phyloP scores from a whole-genome alignment of 2,113 vertebrate species.

The Menidia beryllina region DNA sequence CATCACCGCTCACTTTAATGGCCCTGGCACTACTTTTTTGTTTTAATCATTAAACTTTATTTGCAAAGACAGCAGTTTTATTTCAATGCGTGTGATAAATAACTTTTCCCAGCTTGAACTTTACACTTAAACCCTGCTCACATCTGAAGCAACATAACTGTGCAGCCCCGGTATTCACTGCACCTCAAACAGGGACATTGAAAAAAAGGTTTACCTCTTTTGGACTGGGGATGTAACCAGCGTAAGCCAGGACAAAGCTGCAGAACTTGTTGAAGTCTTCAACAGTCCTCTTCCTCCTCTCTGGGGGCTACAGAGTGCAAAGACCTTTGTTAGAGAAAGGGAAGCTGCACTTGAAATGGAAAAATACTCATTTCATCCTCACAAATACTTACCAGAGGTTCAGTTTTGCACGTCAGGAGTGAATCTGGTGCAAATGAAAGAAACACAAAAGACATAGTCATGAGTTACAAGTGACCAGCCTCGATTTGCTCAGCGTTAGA shows the following conservation, averaged over 20 bases:
- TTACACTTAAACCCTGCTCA: background rate
- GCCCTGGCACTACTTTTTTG: too few relatives aligned
- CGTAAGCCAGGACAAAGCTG: conserved; percentile 91
- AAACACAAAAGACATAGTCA: background rate
- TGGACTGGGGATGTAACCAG: conserved; percentile 89
- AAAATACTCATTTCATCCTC: background rate
- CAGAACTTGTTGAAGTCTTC: conserved; percentile 95
- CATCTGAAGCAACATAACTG: background rate
- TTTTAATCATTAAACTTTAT: too few relatives aligned
- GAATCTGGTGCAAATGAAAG: conserved; percentile 73
- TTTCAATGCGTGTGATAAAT: too few relatives aligned
- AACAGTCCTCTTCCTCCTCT: conserved; percentile 89
- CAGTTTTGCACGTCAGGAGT: conserved; percentile 84
- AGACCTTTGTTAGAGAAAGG: conserved; percentile 11
- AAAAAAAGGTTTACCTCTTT: conserved; percentile 85
- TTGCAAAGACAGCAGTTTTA: too few relatives aligned
- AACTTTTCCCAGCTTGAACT: too few relatives aligned
- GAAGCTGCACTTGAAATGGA: background rate
- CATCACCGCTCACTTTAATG: too few relatives aligned
- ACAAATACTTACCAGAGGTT: conserved; percentile 80
- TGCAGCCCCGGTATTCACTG: background rate
- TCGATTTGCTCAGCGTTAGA: background rate
- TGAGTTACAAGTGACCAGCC: conserved; percentile 1
- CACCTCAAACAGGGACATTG: background rate
- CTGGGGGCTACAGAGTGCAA: conserved; percentile 82